These are phyloP conservation scores for Pelvicachromis taeniatus DNA, from an alignment of 2,113 vertebrate species.

Conservation along the genomic window DNA sequence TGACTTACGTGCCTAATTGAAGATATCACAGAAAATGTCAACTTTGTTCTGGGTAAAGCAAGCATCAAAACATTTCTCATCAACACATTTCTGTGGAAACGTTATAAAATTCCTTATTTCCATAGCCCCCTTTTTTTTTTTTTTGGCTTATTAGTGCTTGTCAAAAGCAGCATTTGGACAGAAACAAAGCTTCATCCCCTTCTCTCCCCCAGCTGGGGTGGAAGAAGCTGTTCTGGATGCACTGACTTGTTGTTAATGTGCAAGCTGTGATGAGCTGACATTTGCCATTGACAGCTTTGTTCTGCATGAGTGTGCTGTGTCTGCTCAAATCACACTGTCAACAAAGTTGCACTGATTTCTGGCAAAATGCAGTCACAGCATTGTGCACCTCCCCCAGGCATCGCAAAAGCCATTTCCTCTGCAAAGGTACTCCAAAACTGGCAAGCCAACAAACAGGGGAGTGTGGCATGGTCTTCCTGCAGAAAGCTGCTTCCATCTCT, in stretches of 20 bases:
- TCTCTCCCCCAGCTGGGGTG: background rate
- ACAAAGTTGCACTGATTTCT: background rate
- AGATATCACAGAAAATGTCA: background rate
- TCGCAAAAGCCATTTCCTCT: background rate
- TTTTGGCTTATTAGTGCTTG: background rate
- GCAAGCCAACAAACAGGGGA: background rate
- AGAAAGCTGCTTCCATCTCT: background rate
- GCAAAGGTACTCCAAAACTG: background rate
- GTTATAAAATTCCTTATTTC: background rate
- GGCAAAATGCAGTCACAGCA: background rate
- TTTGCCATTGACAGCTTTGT: slow-evolving; percentile 24
- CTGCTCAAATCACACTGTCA: background rate
- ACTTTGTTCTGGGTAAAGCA: background rate
- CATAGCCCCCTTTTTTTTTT: background rate
- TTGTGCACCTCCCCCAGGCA: background rate
- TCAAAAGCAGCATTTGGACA: background rate
- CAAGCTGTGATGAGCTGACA: slow-evolving; percentile 22
- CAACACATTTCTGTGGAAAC: background rate
- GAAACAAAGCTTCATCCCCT: background rate
- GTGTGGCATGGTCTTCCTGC: background rate
- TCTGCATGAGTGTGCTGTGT: slow-evolving; percentile 16
- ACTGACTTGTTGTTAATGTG: slow-evolving; percentile 15
- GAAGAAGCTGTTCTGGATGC: background rate
- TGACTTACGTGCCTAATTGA: background rate
- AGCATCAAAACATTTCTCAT: background rate